Base-by-base conservation (phyloP, 2,888 invertebrate species). In the Leptura quadrifasciata region DNA sequence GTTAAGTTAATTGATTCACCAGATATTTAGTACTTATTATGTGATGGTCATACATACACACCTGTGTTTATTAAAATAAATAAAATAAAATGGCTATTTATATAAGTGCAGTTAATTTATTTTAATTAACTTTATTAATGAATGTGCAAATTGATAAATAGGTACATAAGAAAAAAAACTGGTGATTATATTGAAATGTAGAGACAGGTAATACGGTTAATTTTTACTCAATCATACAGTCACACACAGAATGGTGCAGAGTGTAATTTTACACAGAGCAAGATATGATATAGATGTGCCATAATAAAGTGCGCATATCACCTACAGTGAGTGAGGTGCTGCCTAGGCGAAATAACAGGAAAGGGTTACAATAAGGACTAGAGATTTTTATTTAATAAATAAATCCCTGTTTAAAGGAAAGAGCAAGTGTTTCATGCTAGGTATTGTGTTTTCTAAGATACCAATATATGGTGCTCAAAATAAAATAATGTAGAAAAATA, bases 221-320 rank as follows among this genome's bases (percentile, higher is more conserved):
- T 75, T 79, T 74, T 74, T 55, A 57, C 81, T 79, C 88, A 87
- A 83, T 85, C 88, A 87, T 81, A 85, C 87, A 88, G 70, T 81
- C 87, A 88, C 87, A 88, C 87, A 88, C 84, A 87, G 87, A 88
- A 83, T 85, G 84, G 89, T 89, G 89, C 89, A 89, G 8, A 88
- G 88, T 89, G 88, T 89, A 79, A 73, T 80, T 79, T 85, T 84
- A 88, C 88, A 88, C 87, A 88, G 84, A 88, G 84, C 86, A 85
- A 86, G 85, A 88, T 87, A 87, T 88, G 86, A 88, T 84, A 85
- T 84, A 57, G 57, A 87, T 85, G 89, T 89, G 89, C 88, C 87
- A 88, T 86, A 86, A 86, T 86, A 86, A 86, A 88, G 89, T 89
- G 89, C 89, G 89, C 89, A 89, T 88, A 86, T 90, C 89, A 89